Conservation (phyloP, 2,888 invertebrate species). For the Tridacna gigas region DNA sequence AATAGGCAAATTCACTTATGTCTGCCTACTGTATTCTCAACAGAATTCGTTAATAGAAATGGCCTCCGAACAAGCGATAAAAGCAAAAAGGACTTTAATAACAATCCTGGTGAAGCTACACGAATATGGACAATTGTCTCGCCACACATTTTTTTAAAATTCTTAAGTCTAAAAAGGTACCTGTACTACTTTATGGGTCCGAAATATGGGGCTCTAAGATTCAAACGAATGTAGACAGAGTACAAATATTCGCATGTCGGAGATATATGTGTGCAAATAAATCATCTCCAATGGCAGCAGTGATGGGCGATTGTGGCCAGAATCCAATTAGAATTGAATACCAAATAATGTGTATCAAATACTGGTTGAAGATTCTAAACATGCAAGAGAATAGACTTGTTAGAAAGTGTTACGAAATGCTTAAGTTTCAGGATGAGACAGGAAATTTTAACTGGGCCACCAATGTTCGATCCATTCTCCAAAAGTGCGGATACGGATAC, state of each 20-base stretch:
- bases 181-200: not conserved
- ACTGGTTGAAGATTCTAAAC: not conserved
- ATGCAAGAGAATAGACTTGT: not conserved
- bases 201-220: not conserved
- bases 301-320: no score
- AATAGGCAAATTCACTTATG: not conserved
- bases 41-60: not conserved
- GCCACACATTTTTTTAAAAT: not conserved
- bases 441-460: not conserved
- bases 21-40: not conserved
- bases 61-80: no score
- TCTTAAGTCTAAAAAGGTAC: not conserved
- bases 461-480: not conserved
- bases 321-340: not conserved
- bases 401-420: constrained; percentile 1
- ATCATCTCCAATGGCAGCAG: no score
- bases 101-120: no score
- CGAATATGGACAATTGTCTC: no score
- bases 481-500: not conserved
- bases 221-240: no score
- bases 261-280: no score
- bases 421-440: not conserved
- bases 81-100: no score
- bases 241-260: no score
- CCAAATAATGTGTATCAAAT: not conserved